Conservation (phyloP, 1,140 invertebrate species). For the Oreohelix idahoensis region DNA sequence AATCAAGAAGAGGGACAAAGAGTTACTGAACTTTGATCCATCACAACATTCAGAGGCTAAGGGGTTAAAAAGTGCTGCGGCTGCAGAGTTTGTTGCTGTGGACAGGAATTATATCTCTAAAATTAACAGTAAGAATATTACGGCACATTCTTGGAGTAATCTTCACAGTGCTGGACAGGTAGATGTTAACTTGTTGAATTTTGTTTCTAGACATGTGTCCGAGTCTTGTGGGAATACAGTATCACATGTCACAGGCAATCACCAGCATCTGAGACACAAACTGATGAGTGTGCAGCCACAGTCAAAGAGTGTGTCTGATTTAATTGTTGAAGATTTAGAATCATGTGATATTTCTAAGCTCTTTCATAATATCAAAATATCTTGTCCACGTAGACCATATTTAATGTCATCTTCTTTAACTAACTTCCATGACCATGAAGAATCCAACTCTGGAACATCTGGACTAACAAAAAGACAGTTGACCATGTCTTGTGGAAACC, state of each 20-base stretch:
- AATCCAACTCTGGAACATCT: not conserved
- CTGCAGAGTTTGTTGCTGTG: not conserved
- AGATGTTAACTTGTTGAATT: not conserved
- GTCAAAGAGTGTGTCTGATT: constrained; percentile 10
- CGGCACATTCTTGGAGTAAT: not conserved
- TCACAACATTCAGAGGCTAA: not conserved
- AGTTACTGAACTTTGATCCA: not conserved
- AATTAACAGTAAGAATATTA: not conserved
- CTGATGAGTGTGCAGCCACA: too few relatives aligned
- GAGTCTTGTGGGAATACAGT: not conserved
- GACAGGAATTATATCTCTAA: not conserved
- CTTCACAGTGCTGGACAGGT: not conserved
- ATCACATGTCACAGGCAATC: not conserved
- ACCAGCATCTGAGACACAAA: not conserved
- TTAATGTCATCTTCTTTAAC: not conserved
- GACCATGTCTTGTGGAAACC: not conserved
- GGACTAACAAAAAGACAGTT: not conserved
- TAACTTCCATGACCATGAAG: not conserved
- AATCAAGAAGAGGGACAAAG: not conserved
- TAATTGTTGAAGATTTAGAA: constrained; percentile 29
- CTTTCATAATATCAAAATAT: constrained; percentile 10
- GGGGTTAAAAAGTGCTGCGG: not conserved
- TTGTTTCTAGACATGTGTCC: not conserved
- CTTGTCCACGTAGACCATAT: not conserved
- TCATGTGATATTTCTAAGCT: constrained; percentile 4